Conservation (phyloP, 92 coral and sea anemone genomes). For the Epizoanthus rinbou region DNA sequence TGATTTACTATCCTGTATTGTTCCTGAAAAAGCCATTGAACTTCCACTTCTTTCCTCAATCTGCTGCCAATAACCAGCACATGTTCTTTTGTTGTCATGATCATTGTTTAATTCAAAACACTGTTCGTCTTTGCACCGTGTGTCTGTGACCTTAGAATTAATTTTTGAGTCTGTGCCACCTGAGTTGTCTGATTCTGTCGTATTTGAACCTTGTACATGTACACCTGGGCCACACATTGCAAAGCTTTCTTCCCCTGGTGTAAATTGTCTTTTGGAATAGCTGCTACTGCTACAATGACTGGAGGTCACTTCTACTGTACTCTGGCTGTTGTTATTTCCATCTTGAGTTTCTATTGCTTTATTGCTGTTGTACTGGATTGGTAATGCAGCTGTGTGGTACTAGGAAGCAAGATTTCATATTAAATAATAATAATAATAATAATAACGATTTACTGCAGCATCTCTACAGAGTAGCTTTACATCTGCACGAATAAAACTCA, state of each 20-base stretch:
- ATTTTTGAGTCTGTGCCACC: too few species aligned
- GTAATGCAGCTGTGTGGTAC: neutral
- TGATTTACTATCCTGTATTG: neutral
- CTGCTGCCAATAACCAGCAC: neutral
- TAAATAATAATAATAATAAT: too few species aligned
- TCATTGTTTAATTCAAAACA: constrained; percentile 31
- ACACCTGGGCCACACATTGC: neutral
- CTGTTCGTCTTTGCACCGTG: neutral
- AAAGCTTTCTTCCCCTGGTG: neutral
- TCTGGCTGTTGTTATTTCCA: neutral
- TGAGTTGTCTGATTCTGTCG: neutral
- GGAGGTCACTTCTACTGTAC: neutral
- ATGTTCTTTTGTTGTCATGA: neutral
- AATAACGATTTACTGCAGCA: too few species aligned
- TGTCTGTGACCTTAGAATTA: neutral
- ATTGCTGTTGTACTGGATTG: neutral
- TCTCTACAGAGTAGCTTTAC: too few species aligned
- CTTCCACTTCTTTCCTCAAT: neutral
- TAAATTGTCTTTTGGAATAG: too few species aligned
- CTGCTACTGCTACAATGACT: neutral
- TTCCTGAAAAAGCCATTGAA: neutral
- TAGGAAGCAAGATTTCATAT: neutral
- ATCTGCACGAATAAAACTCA: too few species aligned
- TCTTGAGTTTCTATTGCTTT: neutral
- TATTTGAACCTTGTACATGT: neutral